phyloP scores from a whole-genome alignment of 1,140 invertebrate species.

The Proctacanthus coquilletti region DNA sequence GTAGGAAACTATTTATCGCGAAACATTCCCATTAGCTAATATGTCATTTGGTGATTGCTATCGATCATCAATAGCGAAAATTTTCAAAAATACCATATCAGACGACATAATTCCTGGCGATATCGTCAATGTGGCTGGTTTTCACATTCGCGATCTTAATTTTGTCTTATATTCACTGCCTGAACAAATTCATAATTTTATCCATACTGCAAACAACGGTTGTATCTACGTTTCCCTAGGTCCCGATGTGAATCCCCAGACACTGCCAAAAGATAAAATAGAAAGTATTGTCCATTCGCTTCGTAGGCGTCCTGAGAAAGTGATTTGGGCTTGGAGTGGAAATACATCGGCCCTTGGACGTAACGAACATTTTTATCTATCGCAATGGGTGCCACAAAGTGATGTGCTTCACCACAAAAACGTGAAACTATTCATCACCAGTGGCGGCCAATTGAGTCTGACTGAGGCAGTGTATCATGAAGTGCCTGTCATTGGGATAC shows the following conservation, averaged over 20 bases:
- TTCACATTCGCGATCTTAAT: no score
- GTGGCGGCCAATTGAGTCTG: conserved; percentile 37
- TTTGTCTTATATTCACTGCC: no score
- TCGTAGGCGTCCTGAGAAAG: conserved; percentile 5
- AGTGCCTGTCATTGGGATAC: conserved; percentile 37
- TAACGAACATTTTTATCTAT: conserved; percentile 12
- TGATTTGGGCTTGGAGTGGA: conserved; percentile 44
- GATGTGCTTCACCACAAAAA: conserved; percentile 38
- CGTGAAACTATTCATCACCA: conserved; percentile 37
- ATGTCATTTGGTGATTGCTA: no score
- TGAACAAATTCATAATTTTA: no score
- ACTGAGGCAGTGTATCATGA: conserved; percentile 36
- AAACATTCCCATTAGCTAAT: no score
- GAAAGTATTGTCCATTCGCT: conserved; percentile 22
- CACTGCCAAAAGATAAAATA: conserved; percentile 31
- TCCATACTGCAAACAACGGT: conserved; percentile 26
- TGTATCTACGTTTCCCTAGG: conserved; percentile 40
- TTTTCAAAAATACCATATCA: no score
- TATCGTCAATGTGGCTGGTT: no score
- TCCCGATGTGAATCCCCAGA: conserved; percentile 34
- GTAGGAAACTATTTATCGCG: no score
- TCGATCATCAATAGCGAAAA: no score
- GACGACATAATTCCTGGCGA: no score
- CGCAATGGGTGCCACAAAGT: conserved; percentile 48
- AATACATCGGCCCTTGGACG: conserved; percentile 33